These are phyloP conservation scores for Urosaurus nigricauda DNA, from an alignment of 2,797 vertebrate genomes.

Conservation along the genomic window DNA sequence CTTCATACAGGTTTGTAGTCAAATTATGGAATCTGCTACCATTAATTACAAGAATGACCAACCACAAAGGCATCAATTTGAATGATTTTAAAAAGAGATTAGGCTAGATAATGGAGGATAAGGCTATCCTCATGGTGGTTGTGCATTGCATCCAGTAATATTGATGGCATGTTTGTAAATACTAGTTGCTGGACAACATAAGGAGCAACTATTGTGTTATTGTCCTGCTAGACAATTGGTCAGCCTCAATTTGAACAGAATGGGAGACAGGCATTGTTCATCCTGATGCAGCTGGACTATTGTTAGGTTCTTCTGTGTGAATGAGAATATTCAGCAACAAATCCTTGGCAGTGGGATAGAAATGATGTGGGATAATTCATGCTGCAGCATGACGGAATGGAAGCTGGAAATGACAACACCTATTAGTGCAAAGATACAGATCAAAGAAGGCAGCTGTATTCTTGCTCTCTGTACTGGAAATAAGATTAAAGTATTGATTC, in stretches of 20 bases:
- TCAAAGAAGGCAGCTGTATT: constrained; percentile 16
- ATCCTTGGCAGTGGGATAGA: neutral
- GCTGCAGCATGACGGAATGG: constrained; percentile 1
- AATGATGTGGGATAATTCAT: neutral
- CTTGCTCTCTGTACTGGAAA: constrained; percentile 10
- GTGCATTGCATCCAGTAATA: no score
- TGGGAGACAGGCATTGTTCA: neutral
- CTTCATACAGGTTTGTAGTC: no score
- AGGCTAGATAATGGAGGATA: no score
- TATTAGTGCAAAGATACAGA: constrained; percentile 17
- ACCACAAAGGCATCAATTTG: no score
- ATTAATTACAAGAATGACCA: no score
- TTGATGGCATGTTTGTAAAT: no score
- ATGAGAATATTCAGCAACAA: neutral
- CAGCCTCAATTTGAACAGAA: neutral
- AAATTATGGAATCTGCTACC: no score
- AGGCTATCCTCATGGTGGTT: no score
- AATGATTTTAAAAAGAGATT: no score
- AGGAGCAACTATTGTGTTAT: no score
- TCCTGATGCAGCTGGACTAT: neutral
- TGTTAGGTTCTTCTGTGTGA: neutral
- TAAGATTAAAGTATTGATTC: constrained; percentile 15
- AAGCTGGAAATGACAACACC: constrained; percentile 18
- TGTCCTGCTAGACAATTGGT: no score
- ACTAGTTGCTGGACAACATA: no score